Conservation (phyloP, 2,797 vertebrate genomes). For the Dipus sagitta region DNA sequence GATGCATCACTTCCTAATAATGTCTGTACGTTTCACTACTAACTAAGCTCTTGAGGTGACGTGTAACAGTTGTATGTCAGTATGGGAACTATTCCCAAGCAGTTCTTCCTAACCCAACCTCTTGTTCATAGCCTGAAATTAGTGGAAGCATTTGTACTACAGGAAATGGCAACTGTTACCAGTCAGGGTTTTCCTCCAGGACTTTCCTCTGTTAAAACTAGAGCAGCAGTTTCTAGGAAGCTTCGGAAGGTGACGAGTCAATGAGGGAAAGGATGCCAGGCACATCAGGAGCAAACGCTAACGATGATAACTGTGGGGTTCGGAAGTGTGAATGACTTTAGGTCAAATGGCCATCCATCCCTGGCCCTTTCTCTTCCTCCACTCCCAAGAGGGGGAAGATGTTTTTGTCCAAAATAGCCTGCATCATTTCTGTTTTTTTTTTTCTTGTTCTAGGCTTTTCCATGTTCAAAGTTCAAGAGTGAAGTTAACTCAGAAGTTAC, state of each 20-base stretch:
- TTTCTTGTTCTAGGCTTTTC: background rate
- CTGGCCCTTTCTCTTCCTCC: background rate
- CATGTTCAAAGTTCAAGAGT: background rate
- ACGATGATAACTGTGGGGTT: background rate
- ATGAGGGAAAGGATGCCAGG: background rate
- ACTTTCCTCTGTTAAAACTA: background rate
- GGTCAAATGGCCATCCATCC: background rate
- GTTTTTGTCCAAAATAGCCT: constrained; percentile 40
- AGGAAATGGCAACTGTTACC: constrained; percentile 16
- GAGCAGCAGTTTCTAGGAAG: background rate
- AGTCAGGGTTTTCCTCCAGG: background rate
- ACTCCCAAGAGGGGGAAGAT: background rate
- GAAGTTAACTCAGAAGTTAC: background rate
- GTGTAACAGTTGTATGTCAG: background rate
- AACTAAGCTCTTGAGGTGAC: background rate
- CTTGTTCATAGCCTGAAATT: background rate
- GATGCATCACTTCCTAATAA: background rate
- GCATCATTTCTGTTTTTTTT: background rate
- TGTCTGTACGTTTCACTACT: background rate
- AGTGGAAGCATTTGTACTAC: background rate
- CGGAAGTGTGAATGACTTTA: constrained; percentile 31
- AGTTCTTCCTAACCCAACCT: background rate
- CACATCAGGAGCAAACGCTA: background rate
- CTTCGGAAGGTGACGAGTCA: background rate
- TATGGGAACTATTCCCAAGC: background rate